Evolutionary conservation across 2,888 invertebrate species (phyloP).

Genomic region (Megamerina dolium): DNA sequence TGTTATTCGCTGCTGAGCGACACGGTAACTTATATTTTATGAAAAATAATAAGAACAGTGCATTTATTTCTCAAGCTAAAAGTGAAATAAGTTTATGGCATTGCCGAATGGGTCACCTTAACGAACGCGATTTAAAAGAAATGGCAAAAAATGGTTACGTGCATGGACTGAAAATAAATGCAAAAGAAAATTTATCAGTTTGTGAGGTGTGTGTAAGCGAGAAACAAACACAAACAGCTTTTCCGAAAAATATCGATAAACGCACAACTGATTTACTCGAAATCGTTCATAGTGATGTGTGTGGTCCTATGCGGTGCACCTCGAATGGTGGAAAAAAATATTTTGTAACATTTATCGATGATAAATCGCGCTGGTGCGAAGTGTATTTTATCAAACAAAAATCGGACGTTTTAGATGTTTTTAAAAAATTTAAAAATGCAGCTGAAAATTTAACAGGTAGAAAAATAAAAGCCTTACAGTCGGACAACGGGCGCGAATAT

Average conservation of each 20-base stretch:
- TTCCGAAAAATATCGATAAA: slow-evolving; percentile 11
- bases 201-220: slow-evolving; percentile 12
- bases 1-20: slow-evolving; percentile 10
- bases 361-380: slow-evolving; percentile 15
- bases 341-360: slow-evolving; percentile 17
- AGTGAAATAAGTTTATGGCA: slow-evolving; percentile 14
- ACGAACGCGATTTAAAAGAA: slow-evolving; percentile 14
- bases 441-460: slow-evolving; percentile 14
- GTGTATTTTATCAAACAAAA: slow-evolving; percentile 15
- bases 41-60: slow-evolving; percentile 5
- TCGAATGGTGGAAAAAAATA: slow-evolving; percentile 11
- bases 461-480: slow-evolving; percentile 16
- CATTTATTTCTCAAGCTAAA: slow-evolving; percentile 4
- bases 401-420: slow-evolving; percentile 14
- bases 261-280: slow-evolving; percentile 13
- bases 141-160: slow-evolving; percentile 7
- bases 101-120: slow-evolving; percentile 15
- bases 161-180: slow-evolving; percentile 10
- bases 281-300: slow-evolving; percentile 15
- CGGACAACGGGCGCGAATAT: slow-evolving; percentile 20
- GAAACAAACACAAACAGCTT: slow-evolving; percentile 9
- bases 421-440: slow-evolving; percentile 14
- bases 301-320: slow-evolving; percentile 12
- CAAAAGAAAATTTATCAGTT: slow-evolving; percentile 9
- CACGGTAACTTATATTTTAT: slow-evolving; percentile 15